Conservation (phyloP, 2,888 invertebrate species). For the Atrina japonica region DNA sequence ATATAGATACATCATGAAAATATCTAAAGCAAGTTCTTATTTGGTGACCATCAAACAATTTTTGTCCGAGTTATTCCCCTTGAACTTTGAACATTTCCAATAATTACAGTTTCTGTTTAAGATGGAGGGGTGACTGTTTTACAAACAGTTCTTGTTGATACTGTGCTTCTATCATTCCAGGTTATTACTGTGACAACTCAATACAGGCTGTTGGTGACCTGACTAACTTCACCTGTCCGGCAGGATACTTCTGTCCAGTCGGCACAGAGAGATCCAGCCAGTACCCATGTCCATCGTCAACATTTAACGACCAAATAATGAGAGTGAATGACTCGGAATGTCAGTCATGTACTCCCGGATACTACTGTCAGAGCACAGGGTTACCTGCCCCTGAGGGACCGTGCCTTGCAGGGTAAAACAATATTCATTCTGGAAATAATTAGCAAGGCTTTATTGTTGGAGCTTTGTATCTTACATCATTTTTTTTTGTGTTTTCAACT, state of each 20-base stretch:
- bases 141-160: too few relatives aligned
- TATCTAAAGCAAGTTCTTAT: too few relatives aligned
- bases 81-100: too few relatives aligned
- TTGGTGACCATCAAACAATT: too few relatives aligned
- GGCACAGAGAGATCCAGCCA: slow-evolving; percentile 64
- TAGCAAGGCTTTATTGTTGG: too few relatives aligned
- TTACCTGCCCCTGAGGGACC: slow-evolving; percentile 74
- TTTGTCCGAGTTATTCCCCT: too few relatives aligned
- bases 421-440: not conserved
- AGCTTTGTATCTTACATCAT: too few relatives aligned
- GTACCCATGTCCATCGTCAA: slow-evolving; percentile 74
- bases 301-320: slow-evolving; percentile 75
- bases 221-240: slow-evolving; percentile 65
- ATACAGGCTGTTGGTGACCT: slow-evolving; percentile 63
- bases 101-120: too few relatives aligned
- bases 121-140: too few relatives aligned
- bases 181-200: slow-evolving; percentile 74
- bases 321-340: slow-evolving; percentile 62
- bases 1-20: too few relatives aligned
- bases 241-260: slow-evolving; percentile 72
- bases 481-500: too few relatives aligned
- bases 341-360: slow-evolving; percentile 75
- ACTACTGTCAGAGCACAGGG: slow-evolving; percentile 75
- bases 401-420: slow-evolving; percentile 76
- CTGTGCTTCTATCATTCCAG: slow-evolving; percentile 53